Evolutionary conservation across 2,888 invertebrate genomes (phyloP), one percentile per base, ranked within the genome.

Genomic region (Bugulina stolonifera): DNA sequence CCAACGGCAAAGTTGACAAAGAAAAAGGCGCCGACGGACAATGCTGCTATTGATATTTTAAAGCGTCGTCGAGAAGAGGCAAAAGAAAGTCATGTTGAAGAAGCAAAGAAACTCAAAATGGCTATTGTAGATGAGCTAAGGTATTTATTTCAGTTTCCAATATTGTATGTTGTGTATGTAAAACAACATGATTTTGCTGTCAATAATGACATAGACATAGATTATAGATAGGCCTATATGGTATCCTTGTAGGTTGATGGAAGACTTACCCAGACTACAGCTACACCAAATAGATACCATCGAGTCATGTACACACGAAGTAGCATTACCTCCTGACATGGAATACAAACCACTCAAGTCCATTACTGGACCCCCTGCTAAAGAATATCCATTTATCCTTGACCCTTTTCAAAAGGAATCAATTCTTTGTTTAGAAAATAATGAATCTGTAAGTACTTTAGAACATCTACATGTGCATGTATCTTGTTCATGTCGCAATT

Each of bases 391-490:
- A 74, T 99, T 99, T 81, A 90, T 92, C 72, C 87, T 99, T 73
- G 99, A 99, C 89, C 92, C 97, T 0, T 99, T 99, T 85, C 99
- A 99, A 83, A 94, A 93, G 79, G 94, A 97, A 85, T 96, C 98
- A 0, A 92, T 98, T 75, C 85, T 92, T 71, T 99, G 99, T 83
- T 91, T 99, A 78, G 97, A 99, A 82, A 99, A 99, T 84, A 91
- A 93, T 81, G 97, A 99, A 82, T 97, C 97, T 14, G 99, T 99
- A 27, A 64, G 64, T 64, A 25, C n/a, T n/a, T n/a, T n/a, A n/a
- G n/a, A n/a, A n/a, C n/a, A n/a, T n/a, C n/a, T n/a, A n/a, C n/a
- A n/a, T n/a, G n/a, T n/a, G n/a, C n/a, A n/a, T n/a, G n/a, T n/a
- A n/a, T n/a, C n/a, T n/a, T n/a, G n/a, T n/a, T n/a, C n/a, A n/a